These are phyloP conservation scores for Eulemur macaco DNA, from an alignment of 2,113 vertebrate genomes.

Conservation along the genomic window DNA sequence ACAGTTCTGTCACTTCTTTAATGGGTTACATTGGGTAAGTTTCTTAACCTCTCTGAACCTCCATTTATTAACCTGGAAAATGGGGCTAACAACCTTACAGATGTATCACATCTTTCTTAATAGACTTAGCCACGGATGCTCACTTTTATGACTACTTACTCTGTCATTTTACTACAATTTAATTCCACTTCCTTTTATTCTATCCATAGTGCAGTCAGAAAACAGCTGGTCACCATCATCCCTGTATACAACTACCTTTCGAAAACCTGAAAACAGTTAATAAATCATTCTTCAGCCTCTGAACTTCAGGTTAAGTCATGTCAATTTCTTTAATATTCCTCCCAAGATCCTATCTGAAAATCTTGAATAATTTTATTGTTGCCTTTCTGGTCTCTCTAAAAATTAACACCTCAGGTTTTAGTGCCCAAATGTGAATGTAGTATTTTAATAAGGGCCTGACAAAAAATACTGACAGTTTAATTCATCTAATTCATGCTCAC, in stretches of 20 bases:
- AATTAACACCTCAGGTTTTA: background rate
- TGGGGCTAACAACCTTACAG: constrained; percentile 25
- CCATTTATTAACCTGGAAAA: constrained; percentile 38
- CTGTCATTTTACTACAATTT: constrained; percentile 30
- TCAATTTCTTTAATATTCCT: constrained; percentile 32
- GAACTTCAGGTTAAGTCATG: constrained; percentile 52
- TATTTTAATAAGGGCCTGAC: background rate
- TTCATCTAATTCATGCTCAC: background rate
- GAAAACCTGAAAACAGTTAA: constrained; percentile 57
- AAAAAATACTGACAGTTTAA: background rate
- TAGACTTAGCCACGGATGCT: background rate
- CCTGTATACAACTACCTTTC: constrained; percentile 36
- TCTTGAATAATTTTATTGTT: background rate
- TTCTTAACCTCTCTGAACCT: constrained; percentile 16
- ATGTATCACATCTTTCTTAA: constrained; percentile 24
- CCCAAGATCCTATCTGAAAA: constrained; percentile 32
- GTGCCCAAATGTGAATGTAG: background rate
- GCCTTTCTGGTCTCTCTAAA: background rate
- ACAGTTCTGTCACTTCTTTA: background rate
- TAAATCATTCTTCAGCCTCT: constrained; percentile 54
- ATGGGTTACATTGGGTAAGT: background rate
- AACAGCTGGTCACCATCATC: constrained; percentile 59
- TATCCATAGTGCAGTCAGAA: background rate
- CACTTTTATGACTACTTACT: constrained; percentile 3
- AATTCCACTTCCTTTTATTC: constrained; percentile 35